Evolutionary conservation across 2,113 vertebrate species (phyloP).

Genomic region (Cinclus mexicanus): DNA sequence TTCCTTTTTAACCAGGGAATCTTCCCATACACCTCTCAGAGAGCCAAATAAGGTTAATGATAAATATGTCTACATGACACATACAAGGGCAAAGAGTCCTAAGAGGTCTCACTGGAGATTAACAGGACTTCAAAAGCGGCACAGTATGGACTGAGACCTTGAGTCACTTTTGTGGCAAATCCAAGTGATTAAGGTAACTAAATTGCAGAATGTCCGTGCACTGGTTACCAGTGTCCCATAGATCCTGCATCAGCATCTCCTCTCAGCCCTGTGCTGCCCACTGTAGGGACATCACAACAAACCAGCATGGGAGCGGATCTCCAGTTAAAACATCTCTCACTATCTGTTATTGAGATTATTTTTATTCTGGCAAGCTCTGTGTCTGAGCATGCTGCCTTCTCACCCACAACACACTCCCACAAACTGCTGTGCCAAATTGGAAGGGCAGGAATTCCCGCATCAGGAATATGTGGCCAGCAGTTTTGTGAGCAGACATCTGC

Average conservation of each 20-base stretch:
- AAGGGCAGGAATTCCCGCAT: not conserved
- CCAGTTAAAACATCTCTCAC: not conserved
- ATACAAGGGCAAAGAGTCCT: not conserved
- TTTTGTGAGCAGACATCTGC: not conserved
- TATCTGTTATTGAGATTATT: not conserved
- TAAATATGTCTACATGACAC: not conserved
- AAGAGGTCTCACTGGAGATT: not conserved
- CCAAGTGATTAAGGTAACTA: not conserved
- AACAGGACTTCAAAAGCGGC: not conserved
- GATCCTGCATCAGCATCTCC: not conserved
- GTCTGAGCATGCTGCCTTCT: not conserved
- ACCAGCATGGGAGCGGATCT: not conserved
- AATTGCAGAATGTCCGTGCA: not conserved
- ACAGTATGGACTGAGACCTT: not conserved
- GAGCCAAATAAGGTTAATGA: not conserved
- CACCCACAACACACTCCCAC: not conserved
- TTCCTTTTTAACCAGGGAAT: not conserved
- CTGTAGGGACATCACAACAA: not conserved
- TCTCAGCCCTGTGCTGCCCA: not conserved
- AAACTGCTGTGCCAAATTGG: accelerated
- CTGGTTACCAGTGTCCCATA: not conserved
- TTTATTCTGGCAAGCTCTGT: not conserved
- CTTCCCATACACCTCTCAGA: not conserved
- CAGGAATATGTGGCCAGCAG: not conserved
- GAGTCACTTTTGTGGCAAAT: not conserved